Evolutionary conservation across 2,888 invertebrate genomes (phyloP), one percentile per base, ranked within the genome.

Genomic region (Nemoura dubitans): DNA sequence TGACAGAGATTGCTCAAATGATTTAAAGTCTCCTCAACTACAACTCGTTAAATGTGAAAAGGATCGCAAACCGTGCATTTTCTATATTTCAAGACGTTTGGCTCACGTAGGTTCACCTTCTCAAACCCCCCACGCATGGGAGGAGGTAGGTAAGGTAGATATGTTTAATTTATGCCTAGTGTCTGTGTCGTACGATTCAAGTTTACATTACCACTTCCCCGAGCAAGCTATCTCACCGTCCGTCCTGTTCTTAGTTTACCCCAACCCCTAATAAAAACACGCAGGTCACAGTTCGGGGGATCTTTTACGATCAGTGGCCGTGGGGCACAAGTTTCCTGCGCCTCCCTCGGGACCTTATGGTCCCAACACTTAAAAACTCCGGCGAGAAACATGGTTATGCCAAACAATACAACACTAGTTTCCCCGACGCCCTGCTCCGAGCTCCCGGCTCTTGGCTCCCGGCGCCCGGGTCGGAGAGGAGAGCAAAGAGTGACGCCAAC

Each of bases 231-330:
- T 59, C 76, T 29, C 27, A 27, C 14, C 82, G 29, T 43, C 16
- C 59, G 59, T 59, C 59, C 59, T 59, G 59, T 59, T 59, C 59
- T 59, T 59, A 59, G 59, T 59, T 28, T 28, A 76, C 84, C 84
- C 21, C 84, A 26, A 3, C n/a, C 14, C 59, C 84, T 59, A 84
- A 84, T 84, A 84, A 84, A 84, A 59, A 84, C 84, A 76, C 59
- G 59, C 84, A 27, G 84, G 84, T 84, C 84, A 84, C 84, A 84
- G 84, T 84, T 84, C 59, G 84, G 84, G 59, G 84, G 84, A 59
- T 84, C 84, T 84, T 84, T 84, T 84, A 84, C 84, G 84, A 84
- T 84, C 84, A 84, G 84, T 84, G 84, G 59, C 84, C 84, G 59
- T 59, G 21, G 59, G 76, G 84, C 28, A 84, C 27, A 84, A 84